Conservation (phyloP, 2,797 vertebrate species). For the Gambusia yucatana region DNA sequence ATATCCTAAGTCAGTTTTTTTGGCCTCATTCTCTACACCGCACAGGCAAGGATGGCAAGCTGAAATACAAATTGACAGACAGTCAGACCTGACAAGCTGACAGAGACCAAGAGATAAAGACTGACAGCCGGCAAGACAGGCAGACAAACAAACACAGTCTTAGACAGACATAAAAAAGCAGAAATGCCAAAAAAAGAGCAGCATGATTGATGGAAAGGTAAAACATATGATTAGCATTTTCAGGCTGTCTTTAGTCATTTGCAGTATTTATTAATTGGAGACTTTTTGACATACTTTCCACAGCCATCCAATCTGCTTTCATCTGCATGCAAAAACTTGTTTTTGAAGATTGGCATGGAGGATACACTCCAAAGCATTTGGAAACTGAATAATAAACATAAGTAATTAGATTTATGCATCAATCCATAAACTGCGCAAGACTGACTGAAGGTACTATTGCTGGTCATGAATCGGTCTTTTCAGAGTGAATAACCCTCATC, state of each 20-base stretch:
- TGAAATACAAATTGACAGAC: constrained; percentile 61
- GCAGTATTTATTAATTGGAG: constrained; percentile 7
- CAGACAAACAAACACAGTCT: constrained; percentile 42
- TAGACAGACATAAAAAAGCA: constrained; percentile 29
- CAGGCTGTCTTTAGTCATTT: constrained; percentile 1
- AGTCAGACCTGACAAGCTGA: constrained; percentile 48
- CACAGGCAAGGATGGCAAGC: constrained; percentile 50
- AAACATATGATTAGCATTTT: constrained; percentile 11
- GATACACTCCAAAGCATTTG: constrained; percentile 18
- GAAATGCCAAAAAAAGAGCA: constrained; percentile 6
- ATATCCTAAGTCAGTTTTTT: constrained; percentile 55
- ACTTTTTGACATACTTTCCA: background rate
- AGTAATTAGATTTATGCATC: constrained; percentile 44
- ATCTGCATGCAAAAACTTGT: constrained; percentile 13
- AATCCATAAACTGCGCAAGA: constrained; percentile 29
- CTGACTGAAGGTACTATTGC: constrained; percentile 18
- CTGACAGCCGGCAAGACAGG: constrained; percentile 38
- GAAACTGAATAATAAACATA: constrained; percentile 52
- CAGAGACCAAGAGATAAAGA: constrained; percentile 36
- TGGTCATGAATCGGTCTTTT: background rate
- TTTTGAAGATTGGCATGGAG: constrained; percentile 21
- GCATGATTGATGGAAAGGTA: constrained; percentile 23
- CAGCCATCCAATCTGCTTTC: constrained; percentile 18
- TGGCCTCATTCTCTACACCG: constrained; percentile 52
- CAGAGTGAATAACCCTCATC: constrained; percentile 9